Percentiles rank a stretch among this genome's conserved stretches.
Conservation (phyloP, 2,113 vertebrate genomes). For the Phylloscopus trochiloides region DNA sequence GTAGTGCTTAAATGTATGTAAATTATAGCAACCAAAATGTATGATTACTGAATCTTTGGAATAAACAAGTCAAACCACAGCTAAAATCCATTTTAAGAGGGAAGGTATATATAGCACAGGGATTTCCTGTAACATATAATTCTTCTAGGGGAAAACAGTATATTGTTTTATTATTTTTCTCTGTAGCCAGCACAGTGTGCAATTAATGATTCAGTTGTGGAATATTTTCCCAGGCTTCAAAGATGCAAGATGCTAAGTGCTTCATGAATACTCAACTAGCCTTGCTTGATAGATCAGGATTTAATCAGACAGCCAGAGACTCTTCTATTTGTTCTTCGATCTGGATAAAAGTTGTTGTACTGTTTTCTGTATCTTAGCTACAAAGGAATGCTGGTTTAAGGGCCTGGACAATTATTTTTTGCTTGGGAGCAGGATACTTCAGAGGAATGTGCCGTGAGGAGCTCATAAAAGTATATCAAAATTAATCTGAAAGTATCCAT, state of each 20-base stretch:
- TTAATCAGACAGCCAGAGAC: conserved; percentile 6
- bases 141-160: conserved; percentile 19
- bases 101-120: neutral
- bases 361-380: neutral
- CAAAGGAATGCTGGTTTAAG: neutral
- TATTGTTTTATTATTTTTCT: conserved; percentile 49
- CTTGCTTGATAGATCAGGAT: neutral
- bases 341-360: neutral
- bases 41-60: neutral
- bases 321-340: neutral
- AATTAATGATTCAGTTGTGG: neutral
- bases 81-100: conserved; percentile 27
- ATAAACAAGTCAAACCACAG: conserved; percentile 8
- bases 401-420: neutral
- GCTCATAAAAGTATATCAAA: neutral
- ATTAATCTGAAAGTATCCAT: neutral
- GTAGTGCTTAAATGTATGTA: neutral
- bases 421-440: neutral
- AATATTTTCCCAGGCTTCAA: neutral
- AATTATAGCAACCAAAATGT: conserved; percentile 24
- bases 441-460: neutral
- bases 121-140: conserved; percentile 37
- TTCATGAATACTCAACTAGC: neutral
- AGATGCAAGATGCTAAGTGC: neutral
- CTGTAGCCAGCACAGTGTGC: neutral